Base-by-base conservation (phyloP, 2,797 vertebrate genomes). In the Crenuchus spilurus region DNA sequence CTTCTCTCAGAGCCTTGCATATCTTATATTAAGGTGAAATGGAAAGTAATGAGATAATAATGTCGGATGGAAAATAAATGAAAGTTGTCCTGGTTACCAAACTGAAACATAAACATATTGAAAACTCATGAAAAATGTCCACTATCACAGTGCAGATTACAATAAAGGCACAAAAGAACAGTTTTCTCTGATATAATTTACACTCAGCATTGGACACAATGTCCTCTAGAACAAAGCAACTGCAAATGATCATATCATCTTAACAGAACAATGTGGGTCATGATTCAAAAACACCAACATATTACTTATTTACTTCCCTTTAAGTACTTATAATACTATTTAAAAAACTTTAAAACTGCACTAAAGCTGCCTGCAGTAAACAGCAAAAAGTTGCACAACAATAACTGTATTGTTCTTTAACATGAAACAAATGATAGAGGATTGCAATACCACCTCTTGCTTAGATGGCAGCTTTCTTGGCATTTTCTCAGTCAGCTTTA, bases 11-110 rank as follows among this genome's bases (percentile, higher is more conserved):
- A 75, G 62, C 41, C 46, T 48, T 20, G 35, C 60, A 66, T 65
- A 66, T 37, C 48, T 57, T 70, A 69, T 63, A 72, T 69, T 63
- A 63, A 58, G 37, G 18, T 60, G 51, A 54, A 61, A 76, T 64
- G 52, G 65, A 77, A 74, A 76, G 48, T 64, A 69, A 76, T 22
- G 31, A n/a, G 24, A 65, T 69, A 64, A 58, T 51, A 65, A 64
- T 28, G 31, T 74, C 26, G 18, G 37, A 61, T 42, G 26, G 35
- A 74, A 33, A 73, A 76, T 22, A 75, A 75, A n/a, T n/a, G n/a
- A 64, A 63, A 8, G 67, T 65, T 76, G 22, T 51, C 28, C 9
- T 71, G 68, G 75, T 65, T 65, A 65, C 52, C 42, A 42, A 65
- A 71, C 33, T 42, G 2, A 65, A 65, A 57, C 49, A 57, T 30